Evolutionary conservation across 2,888 invertebrate genomes (phyloP).

Genomic region (Xylophagus ater): DNA sequence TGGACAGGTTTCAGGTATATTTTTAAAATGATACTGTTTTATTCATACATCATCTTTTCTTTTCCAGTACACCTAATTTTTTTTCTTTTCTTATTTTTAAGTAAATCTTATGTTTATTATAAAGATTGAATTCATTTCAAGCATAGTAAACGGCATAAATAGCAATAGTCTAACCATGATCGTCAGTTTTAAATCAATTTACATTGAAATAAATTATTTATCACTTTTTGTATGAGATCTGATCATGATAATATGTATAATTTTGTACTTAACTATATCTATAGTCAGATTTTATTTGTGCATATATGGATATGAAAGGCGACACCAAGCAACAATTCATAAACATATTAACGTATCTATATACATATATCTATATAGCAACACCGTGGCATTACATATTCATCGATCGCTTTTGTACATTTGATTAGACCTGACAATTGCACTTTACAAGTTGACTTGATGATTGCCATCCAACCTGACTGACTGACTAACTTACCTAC

Average conservation of each 20-base stretch:
- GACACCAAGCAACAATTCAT: constrained; percentile 19
- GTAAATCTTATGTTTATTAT: too few species aligned
- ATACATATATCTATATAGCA: constrained; percentile 6
- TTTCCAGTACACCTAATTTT: neutral
- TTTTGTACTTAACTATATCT: neutral
- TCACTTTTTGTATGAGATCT: constrained; percentile 12
- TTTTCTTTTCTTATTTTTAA: too few species aligned
- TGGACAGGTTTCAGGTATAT: neutral
- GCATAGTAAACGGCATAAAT: neutral
- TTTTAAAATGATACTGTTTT: neutral
- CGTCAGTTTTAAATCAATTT: constrained; percentile 8
- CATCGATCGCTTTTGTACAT: constrained; percentile 12
- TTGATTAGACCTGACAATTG: constrained; percentile 16
- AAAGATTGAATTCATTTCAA: too few species aligned
- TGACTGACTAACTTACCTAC: too few species aligned
- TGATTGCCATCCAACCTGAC: too few species aligned
- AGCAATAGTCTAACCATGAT: neutral
- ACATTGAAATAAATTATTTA: constrained; percentile 15
- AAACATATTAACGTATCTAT: constrained; percentile 11
- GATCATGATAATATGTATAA: too few species aligned
- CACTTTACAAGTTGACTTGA: constrained; percentile 19
- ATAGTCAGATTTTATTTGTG: constrained; percentile 12
- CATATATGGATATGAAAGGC: constrained; percentile 22
- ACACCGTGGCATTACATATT: constrained; percentile 11
- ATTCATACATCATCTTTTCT: neutral